Evolutionary conservation across 2,113 vertebrate genomes (phyloP).

Genomic region (Crotalus horridus): DNA sequence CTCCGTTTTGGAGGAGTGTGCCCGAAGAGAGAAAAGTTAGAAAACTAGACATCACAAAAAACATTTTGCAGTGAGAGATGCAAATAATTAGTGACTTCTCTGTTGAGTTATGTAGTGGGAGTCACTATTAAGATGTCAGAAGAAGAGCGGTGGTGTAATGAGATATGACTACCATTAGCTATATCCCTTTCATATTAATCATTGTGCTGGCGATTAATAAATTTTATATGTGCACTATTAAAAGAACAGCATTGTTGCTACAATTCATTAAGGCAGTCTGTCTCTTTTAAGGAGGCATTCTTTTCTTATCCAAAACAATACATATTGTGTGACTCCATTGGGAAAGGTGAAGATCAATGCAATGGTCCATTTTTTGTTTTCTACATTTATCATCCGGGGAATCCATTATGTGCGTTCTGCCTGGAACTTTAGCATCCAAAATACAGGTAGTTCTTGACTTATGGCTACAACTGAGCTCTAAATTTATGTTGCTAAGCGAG

Average conservation of each 20-base stretch:
- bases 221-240: slow-evolving; percentile 43
- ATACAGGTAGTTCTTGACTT: neutral
- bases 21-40: slow-evolving; percentile 21
- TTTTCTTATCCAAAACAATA: slow-evolving; percentile 4
- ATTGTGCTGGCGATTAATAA: slow-evolving; percentile 23
- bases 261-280: slow-evolving; percentile 36
- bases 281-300: slow-evolving; percentile 28
- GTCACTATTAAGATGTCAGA: slow-evolving; percentile 26
- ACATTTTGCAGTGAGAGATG: slow-evolving; percentile 32
- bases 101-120: slow-evolving; percentile 33
- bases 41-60: slow-evolving; percentile 37
- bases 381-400: neutral
- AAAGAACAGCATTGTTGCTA: slow-evolving; percentile 25
- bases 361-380: neutral
- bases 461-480: no score
- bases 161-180: slow-evolving; percentile 36
- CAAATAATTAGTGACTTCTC: slow-evolving; percentile 47
- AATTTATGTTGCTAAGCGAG: no score
- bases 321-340: slow-evolving; percentile 5
- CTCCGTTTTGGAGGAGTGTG: neutral
- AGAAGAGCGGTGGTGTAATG: slow-evolving; percentile 17
- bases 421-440: neutral
- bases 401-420: neutral
- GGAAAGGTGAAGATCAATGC: slow-evolving; percentile 10
- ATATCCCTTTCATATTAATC: slow-evolving; percentile 32